Conservation (phyloP, 2,113 vertebrate species). For the Chaetops frenatus region DNA sequence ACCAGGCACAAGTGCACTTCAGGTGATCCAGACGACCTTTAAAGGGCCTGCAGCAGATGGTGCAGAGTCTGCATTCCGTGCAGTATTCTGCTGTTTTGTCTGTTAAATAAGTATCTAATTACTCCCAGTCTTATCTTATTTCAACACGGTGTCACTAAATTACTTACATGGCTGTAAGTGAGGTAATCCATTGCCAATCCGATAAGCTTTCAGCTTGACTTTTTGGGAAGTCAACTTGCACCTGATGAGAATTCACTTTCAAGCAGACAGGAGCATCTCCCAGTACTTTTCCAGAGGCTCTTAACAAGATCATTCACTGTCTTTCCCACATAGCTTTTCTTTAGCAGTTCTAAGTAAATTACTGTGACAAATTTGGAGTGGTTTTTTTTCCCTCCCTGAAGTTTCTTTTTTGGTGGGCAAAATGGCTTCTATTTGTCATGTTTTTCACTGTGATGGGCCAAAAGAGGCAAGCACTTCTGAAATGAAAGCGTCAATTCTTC, state of each 20-base stretch:
- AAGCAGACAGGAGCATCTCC: background rate
- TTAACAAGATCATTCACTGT: background rate
- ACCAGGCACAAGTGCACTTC: slow-evolving; percentile 51
- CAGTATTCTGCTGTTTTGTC: slow-evolving; percentile 55
- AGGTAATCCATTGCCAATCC: slow-evolving; percentile 57
- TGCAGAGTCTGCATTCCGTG: background rate
- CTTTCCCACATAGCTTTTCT: background rate
- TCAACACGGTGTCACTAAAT: slow-evolving; percentile 63
- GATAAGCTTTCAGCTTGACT: slow-evolving; percentile 57
- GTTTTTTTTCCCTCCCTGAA: background rate
- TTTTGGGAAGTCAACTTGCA: slow-evolving; percentile 39
- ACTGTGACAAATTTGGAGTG: background rate
- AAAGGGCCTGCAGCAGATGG: slow-evolving; percentile 62
- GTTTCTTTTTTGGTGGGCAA: background rate
- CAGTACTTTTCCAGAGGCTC: slow-evolving; percentile 10
- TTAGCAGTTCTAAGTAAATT: background rate
- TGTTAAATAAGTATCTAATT: slow-evolving; percentile 69
- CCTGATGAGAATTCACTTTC: slow-evolving; percentile 27
- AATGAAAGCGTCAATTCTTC: background rate
- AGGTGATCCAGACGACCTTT: slow-evolving; percentile 65
- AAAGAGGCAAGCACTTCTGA: background rate
- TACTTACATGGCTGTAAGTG: slow-evolving; percentile 54
- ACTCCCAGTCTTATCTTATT: slow-evolving; percentile 66
- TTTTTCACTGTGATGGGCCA: background rate
- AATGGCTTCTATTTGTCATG: background rate